Conservation (phyloP, 2,113 vertebrate species). For the Reinhardtius hippoglossoides region DNA sequence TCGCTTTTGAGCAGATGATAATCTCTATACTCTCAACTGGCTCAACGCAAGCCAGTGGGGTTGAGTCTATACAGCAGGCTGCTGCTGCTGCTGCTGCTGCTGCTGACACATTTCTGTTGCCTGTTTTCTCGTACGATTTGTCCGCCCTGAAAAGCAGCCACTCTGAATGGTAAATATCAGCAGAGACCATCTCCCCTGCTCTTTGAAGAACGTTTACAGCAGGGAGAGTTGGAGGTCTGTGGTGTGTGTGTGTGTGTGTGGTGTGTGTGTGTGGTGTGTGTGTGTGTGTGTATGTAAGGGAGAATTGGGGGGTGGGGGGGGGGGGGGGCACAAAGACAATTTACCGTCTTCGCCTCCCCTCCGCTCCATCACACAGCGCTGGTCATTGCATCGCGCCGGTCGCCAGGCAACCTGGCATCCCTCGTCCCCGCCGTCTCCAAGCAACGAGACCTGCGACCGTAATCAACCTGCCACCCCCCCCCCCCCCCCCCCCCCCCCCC, state of each 20-base stretch:
- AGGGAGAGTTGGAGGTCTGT: constrained; percentile 43
- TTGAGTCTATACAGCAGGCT: constrained; percentile 30
- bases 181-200: constrained; percentile 60
- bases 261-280: constrained; percentile 2
- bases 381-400: constrained; percentile 82
- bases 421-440: constrained; percentile 81
- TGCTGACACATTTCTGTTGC: constrained; percentile 62
- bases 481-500: constrained; percentile 48
- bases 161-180: constrained; percentile 73
- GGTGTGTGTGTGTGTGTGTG: constrained; percentile 3
- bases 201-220: constrained; percentile 73
- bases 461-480: constrained; percentile 82
- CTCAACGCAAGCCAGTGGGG: constrained; percentile 8
- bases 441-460: constrained; percentile 85
- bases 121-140: constrained; percentile 59
- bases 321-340: constrained; percentile 79
- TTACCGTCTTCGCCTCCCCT: constrained; percentile 74
- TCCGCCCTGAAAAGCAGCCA: constrained; percentile 59
- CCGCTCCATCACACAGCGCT: constrained; percentile 80
- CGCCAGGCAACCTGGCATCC: constrained; percentile 85
- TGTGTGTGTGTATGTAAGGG: constrained; percentile 4
- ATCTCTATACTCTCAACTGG: constrained; percentile 25
- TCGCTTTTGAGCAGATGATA: constrained; percentile 52
- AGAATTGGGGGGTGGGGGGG: not conserved
- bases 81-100: not conserved